Evolutionary conservation across 1,140 invertebrate species (phyloP), one percentile per base, ranked within the genome.

Genomic region (Drosophila simulans): DNA sequence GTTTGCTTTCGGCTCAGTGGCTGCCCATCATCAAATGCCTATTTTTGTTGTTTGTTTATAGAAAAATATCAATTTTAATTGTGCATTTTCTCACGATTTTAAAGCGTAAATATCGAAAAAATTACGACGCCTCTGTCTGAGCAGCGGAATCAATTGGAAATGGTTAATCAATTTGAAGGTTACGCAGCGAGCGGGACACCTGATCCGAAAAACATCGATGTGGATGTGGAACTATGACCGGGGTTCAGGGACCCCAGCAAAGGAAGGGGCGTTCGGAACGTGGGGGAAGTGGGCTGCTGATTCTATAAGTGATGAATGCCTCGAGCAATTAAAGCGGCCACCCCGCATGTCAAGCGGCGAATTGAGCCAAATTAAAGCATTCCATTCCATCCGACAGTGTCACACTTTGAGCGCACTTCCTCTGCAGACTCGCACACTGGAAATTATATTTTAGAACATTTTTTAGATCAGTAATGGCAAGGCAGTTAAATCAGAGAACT

Each of bases 291-390:
- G 54, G 31, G 20, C 10, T 40, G 70, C 43, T 75, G 59, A 65
- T 52, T 63, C 51, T 40, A 43, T 37, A 54, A 74, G 43, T 75
- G 53, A 56, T 77, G 63, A 77, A 77, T 77, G 80, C 65, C 49
- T 80, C 55, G 37, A 70, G 66, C 83, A 86, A 86, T 86, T 86
- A 86, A 86, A 72, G 75, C 56, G 66, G 83, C 83, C 84, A 88
- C 83, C 83, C 83, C 83, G 80, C 80, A 86, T 86, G 83, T 88
- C 83, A 86, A 86, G 72, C 71, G 53, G 53, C 81, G 83, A 86
- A 86, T 89, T 86, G 84, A 86, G 84, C 84, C 83, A 86, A 86
- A 86, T 86, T 86, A 83, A 88, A 86, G 84, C 84, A 86, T 86
- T 88, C 83, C 83, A 86, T 83, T 88, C 88, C 66, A 83, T 79